Conservation (phyloP, 2,113 vertebrate genomes). For the Nettapus auritus region DNA sequence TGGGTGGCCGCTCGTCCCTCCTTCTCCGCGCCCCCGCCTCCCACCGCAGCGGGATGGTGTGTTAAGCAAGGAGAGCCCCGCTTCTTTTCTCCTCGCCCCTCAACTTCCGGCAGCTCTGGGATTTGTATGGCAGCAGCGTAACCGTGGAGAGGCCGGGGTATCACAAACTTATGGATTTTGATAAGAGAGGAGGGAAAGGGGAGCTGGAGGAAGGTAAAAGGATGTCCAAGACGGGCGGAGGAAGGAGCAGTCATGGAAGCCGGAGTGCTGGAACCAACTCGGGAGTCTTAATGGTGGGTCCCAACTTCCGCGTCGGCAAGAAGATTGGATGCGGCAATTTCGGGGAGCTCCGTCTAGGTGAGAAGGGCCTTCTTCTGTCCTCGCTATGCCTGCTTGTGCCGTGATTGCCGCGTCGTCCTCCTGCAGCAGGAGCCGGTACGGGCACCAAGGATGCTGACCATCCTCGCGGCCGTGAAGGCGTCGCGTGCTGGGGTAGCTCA, state of each 20-base stretch:
- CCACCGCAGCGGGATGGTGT: slow-evolving; percentile 59
- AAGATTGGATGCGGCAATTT: slow-evolving; percentile 98
- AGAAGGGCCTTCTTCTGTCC: slow-evolving; percentile 53
- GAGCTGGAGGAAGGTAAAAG: slow-evolving; percentile 90
- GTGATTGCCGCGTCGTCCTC: not conserved
- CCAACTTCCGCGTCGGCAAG: slow-evolving; percentile 96
- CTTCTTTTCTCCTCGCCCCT: slow-evolving; percentile 54
- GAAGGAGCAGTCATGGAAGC: slow-evolving; percentile 78
- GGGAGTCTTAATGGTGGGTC: slow-evolving; percentile 96
- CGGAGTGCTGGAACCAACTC: slow-evolving; percentile 87
- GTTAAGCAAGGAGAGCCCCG: slow-evolving; percentile 57
- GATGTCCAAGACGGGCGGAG: slow-evolving; percentile 85
- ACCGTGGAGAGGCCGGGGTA: slow-evolving; percentile 99
- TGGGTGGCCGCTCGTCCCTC: slow-evolving; percentile 5
- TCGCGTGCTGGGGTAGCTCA: not conserved
- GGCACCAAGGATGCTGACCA: fast-evolving
- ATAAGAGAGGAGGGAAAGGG: slow-evolving; percentile 96
- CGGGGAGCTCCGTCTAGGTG: slow-evolving; percentile 93
- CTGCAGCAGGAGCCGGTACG: not conserved
- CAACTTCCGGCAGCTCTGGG: slow-evolving; percentile 84
- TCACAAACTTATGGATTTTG: slow-evolving; percentile 99
- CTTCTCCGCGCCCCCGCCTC: slow-evolving; percentile 30
- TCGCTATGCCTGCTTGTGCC: fast-evolving
- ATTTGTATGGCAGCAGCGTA: slow-evolving; percentile 93
- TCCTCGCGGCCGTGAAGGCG: fast-evolving